phyloP scores from a whole-genome alignment of 2,888 invertebrate species.

The Glaucopsyche alexis region DNA sequence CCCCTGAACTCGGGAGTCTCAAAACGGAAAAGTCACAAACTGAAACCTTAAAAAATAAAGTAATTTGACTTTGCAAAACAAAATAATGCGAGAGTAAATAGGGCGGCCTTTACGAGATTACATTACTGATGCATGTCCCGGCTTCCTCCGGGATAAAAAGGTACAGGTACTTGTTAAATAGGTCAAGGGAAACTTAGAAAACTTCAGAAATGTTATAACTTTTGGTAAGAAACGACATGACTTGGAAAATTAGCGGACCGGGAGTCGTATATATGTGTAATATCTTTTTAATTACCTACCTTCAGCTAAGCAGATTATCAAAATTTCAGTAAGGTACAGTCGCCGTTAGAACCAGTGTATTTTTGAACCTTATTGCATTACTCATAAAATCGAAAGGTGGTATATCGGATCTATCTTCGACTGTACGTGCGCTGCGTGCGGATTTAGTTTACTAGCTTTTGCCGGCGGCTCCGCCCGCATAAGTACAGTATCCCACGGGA shows the following conservation, averaged over 20 bases:
- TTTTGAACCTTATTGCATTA: no score
- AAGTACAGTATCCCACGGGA: no score
- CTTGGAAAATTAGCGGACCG: not conserved
- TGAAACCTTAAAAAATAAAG: not conserved
- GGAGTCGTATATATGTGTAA: not conserved
- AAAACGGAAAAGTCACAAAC: not conserved
- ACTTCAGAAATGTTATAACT: not conserved
- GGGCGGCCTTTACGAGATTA: not conserved
- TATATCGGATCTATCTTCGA: no score
- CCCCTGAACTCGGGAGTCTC: not conserved
- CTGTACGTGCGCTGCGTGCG: no score
- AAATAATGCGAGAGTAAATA: not conserved
- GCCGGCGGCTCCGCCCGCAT: no score
- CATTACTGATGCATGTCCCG: conserved; percentile 22
- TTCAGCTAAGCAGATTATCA: no score
- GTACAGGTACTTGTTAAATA: not conserved
- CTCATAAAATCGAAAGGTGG: no score
- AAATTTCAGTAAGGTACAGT: no score
- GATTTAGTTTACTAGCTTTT: no score
- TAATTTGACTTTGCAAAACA: conserved; percentile 8
- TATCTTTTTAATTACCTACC: not conserved
- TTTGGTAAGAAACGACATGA: not conserved
- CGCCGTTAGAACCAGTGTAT: no score
- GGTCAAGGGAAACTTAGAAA: conserved; percentile 7
- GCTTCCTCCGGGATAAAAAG: not conserved